Base-by-base conservation (phyloP, 2,797 vertebrate species). In the Phyllotis vaccarum region DNA sequence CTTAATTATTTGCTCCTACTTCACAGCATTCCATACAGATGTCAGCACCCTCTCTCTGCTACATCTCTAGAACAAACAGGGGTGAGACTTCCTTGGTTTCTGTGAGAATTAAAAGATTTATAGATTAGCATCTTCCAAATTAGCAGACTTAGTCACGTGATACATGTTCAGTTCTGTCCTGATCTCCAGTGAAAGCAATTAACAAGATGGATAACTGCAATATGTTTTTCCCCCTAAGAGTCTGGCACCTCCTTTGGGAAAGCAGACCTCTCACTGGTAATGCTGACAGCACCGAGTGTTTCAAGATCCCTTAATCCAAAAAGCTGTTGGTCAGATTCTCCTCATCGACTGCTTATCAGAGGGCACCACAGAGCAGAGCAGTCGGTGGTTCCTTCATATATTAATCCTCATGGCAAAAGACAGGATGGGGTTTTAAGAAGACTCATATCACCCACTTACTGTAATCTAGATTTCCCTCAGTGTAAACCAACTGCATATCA, bases 41-140 rank as follows among this genome's bases (percentile, higher is more conserved):
- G 96, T 79, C 91, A 90, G 86, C 86, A 92, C 87, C 52, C 88
- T 94, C 95, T 92, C 94, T 90, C 91, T 97, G 96, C 96, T 96
- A 96, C 52, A 92, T 86, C 86, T 95, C 90, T 72, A 56, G 43
- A 74, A 81, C 79, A 92, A 93, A 80, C 3, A 16, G 22, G 88
- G 37, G 58, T 76, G 83, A 93, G 92, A 92, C 91, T 93, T 90
- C 83, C 87, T 76, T 43, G 78, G 87, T 60, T 95, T 97, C 89
- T 89, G 70, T 87, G 95, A 95, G 80, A 97, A 97, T 95, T 95
- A 92, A 96, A 97, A 54, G 68, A 1, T 89, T 89, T 94, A 78
- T 70, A 95, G 86, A 91, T 97, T 93, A 96, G 72, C 43, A 87
- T 89, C 85, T 95, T 97, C 89, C 94, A 95, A 91, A 97, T 95